Conservation (phyloP, 2,888 invertebrate genomes). For the Lithophane socia region DNA sequence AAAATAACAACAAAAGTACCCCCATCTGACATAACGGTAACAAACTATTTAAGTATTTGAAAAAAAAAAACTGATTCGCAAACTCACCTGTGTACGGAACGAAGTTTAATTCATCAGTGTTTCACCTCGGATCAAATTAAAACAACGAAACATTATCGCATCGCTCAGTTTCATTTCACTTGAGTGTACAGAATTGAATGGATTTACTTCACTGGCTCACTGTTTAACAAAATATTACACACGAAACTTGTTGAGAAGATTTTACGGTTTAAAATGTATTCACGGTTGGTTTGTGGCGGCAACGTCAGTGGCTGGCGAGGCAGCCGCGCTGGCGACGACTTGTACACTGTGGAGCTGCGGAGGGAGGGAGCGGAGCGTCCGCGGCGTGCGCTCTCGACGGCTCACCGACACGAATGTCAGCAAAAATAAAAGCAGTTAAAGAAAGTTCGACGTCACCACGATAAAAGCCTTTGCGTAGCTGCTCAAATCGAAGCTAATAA, state of each 20-base stretch:
- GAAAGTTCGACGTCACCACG: conserved; percentile 86
- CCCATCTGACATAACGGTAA: background rate
- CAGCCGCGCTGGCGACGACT: conserved; percentile 68
- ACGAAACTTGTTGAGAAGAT: conserved; percentile 71
- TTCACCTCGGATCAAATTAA: conserved; percentile 75
- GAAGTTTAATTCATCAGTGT: conserved; percentile 67
- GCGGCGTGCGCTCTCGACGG: conserved; percentile 82
- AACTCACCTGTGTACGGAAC: conserved; percentile 67
- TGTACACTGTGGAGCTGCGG: conserved; percentile 40
- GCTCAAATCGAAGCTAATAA: conserved; percentile 82
- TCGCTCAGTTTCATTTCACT: conserved; percentile 82
- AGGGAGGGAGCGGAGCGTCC: conserved; percentile 52
- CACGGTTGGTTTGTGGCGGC: conserved; percentile 80
- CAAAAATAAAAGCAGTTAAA: conserved; percentile 82
- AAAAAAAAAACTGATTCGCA: conserved; percentile 30
- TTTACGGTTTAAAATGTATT: conserved; percentile 77
- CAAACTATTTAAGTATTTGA: background rate
- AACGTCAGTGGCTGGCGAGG: conserved; percentile 68
- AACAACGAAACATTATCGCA: conserved; percentile 82
- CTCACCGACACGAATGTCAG: conserved; percentile 74
- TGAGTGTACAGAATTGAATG: conserved; percentile 69
- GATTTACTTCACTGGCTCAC: conserved; percentile 74
- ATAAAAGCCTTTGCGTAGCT: conserved; percentile 83
- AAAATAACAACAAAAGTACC: conserved; percentile 24
- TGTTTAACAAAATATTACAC: conserved; percentile 71